Percentiles rank a stretch among this genome's conserved stretches.
phyloP scores from a whole-genome alignment of 2,113 vertebrate species.

The Lathamus discolor region DNA sequence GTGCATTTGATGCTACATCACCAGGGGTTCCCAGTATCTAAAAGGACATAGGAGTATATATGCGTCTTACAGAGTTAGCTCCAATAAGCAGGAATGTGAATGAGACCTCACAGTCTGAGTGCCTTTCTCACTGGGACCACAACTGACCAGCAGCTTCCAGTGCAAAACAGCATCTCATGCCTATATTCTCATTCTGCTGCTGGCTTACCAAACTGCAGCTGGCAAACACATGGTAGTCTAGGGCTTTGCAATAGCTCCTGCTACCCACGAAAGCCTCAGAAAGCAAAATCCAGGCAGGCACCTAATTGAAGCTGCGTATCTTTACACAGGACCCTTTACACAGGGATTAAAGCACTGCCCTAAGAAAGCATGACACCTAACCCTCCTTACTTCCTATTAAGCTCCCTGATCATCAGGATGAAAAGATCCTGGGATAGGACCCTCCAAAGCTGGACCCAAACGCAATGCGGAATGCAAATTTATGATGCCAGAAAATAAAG shows the following conservation, averaged over 20 bases:
- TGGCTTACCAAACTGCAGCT: neutral
- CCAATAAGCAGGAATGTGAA: neutral
- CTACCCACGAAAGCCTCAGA: neutral
- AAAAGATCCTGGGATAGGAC: neutral
- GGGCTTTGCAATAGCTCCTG: neutral
- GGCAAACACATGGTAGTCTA: neutral
- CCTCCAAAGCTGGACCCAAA: neutral
- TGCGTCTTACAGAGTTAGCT: neutral
- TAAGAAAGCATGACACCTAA: neutral
- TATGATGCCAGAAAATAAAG: neutral
- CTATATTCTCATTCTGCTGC: neutral
- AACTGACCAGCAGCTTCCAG: neutral
- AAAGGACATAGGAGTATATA: neutral
- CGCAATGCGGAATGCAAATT: neutral
- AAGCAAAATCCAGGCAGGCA: neutral
- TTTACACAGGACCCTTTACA: neutral
- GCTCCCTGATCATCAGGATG: neutral
- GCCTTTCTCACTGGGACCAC: neutral
- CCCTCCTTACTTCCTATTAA: neutral
- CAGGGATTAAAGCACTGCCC: neutral
- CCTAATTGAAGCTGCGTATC: neutral
- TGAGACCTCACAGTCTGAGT: rapidly evolving
- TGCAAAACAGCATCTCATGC: neutral
- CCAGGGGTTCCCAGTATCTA: neutral
- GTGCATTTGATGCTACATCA: neutral